Conservation (phyloP, 2,888 invertebrate species). For the Rhagophthalmus giganteus region DNA sequence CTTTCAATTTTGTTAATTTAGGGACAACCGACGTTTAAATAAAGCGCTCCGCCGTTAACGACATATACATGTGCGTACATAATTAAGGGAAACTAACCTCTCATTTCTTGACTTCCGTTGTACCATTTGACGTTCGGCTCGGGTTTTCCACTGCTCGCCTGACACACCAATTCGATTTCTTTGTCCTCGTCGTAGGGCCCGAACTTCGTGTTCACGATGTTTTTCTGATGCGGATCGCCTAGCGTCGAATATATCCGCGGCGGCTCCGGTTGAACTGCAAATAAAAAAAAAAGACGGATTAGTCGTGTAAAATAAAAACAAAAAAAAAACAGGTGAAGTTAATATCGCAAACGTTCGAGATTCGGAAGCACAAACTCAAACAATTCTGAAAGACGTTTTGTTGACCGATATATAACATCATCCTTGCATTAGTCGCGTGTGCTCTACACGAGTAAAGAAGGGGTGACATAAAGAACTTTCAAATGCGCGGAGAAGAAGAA, state of each 20-base stretch:
- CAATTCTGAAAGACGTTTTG: too few species aligned
- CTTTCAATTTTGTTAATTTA: too few species aligned
- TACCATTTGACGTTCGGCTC: conserved; percentile 84
- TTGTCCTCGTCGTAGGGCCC: conserved; percentile 74
- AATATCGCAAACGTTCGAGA: too few species aligned
- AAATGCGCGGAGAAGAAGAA: too few species aligned
- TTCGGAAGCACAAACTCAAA: too few species aligned
- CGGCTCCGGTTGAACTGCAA: conserved; percentile 79
- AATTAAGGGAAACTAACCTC: too few species aligned
- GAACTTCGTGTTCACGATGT: conserved; percentile 61
- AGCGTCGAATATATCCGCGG: conserved; percentile 60
- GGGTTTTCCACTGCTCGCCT: conserved; percentile 81
- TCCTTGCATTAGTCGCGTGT: conserved; percentile 10
- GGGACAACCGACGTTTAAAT: too few species aligned
- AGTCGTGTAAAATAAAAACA: conserved; percentile 1
- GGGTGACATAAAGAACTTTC: background rate
- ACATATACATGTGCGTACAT: too few species aligned
- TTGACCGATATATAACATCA: conserved; percentile 12
- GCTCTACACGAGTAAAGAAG: background rate
- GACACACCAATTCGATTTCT: conserved; percentile 69
- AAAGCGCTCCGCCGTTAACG: too few species aligned
- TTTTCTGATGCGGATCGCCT: conserved; percentile 8
- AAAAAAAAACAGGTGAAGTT: too few species aligned
- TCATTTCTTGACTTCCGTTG: conserved; percentile 70
- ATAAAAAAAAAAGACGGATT: conserved; percentile 43